A percentile compares a stretch with the other conserved stretches of the same genome.
Evolutionary conservation across 37 sponge, comb jelly and placozoan genomes (phyloP).

Genomic region (Geodia barretti): DNA sequence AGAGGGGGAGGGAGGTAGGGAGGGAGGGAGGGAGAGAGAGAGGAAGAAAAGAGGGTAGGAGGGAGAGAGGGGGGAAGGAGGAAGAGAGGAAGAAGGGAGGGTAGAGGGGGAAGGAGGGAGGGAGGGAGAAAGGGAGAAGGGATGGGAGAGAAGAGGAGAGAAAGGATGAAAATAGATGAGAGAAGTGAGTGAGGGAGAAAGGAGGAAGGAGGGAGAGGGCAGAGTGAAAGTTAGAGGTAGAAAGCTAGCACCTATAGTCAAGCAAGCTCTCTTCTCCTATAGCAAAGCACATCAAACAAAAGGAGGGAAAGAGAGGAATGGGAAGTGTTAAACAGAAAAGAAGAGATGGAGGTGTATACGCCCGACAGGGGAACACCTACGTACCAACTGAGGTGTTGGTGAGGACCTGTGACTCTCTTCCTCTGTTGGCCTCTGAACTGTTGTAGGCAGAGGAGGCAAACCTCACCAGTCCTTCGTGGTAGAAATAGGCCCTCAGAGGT

Average conservation of each 20-base stretch:
- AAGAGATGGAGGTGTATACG: too few relatives aligned
- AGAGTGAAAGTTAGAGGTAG: too few relatives aligned
- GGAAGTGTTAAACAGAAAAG: neutral
- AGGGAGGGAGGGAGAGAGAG: constrained; percentile 32
- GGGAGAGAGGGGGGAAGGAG: constrained; percentile 4
- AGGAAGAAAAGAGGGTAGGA: constrained; percentile 11
- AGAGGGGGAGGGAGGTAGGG: constrained; percentile 17
- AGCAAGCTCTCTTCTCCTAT: too few relatives aligned
- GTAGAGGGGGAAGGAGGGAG: neutral
- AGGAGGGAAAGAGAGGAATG: neutral
- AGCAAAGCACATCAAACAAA: too few relatives aligned
- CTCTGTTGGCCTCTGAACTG: constrained; percentile 47
- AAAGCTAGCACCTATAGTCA: too few relatives aligned
- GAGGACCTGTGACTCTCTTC: constrained; percentile 62
- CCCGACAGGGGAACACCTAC: too few relatives aligned
- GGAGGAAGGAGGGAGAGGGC: too few relatives aligned
- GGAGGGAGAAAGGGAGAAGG: neutral
- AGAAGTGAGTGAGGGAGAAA: too few relatives aligned
- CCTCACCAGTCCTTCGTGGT: constrained; percentile 84
- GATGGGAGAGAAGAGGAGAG: neutral
- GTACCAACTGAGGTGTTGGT: constrained; percentile 83
- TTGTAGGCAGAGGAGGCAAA: constrained; percentile 81
- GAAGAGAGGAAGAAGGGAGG: neutral
- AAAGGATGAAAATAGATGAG: too few relatives aligned
- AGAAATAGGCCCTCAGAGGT: constrained; percentile 82